Evolutionary conservation across 2,113 vertebrate genomes (phyloP).

Genomic region (Perca flavescens): DNA sequence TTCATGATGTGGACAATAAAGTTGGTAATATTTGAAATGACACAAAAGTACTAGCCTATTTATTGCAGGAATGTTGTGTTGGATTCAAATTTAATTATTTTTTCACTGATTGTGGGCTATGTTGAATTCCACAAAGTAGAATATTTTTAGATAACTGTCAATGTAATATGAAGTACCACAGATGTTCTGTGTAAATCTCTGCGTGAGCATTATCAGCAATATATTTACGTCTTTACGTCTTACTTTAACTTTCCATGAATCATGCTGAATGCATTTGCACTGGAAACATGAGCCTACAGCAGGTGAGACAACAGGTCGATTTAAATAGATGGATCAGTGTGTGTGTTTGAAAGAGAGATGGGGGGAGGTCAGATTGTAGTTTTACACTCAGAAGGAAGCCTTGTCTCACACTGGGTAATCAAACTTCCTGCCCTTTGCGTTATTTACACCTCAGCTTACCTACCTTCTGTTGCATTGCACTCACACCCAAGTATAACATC

Average conservation of each 20-base stretch:
- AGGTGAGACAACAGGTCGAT: constrained; percentile 53
- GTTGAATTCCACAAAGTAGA: neutral
- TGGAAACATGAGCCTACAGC: constrained; percentile 32
- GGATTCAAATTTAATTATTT: no score
- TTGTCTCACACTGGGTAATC: constrained; percentile 51
- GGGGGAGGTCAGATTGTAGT: constrained; percentile 48
- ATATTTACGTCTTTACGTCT: no score
- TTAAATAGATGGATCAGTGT: neutral
- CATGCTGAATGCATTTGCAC: neutral
- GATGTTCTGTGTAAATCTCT: neutral
- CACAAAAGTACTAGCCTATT: no score
- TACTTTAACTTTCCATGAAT: neutral
- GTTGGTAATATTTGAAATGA: neutral
- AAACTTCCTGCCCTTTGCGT: constrained; percentile 49
- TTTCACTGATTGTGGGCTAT: neutral
- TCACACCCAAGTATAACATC: neutral
- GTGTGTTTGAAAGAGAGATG: neutral
- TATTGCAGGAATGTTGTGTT: neutral
- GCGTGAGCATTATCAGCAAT: neutral
- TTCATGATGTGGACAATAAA: neutral
- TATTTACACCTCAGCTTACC: constrained; percentile 24
- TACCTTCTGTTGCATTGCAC: constrained; percentile 23
- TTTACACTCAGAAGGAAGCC: constrained; percentile 48
- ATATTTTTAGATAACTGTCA: neutral
- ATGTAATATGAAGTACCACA: neutral